These are phyloP conservation scores for Micrasema longulum DNA, from an alignment of 1,140 invertebrate genomes.

Conservation along the genomic window DNA sequence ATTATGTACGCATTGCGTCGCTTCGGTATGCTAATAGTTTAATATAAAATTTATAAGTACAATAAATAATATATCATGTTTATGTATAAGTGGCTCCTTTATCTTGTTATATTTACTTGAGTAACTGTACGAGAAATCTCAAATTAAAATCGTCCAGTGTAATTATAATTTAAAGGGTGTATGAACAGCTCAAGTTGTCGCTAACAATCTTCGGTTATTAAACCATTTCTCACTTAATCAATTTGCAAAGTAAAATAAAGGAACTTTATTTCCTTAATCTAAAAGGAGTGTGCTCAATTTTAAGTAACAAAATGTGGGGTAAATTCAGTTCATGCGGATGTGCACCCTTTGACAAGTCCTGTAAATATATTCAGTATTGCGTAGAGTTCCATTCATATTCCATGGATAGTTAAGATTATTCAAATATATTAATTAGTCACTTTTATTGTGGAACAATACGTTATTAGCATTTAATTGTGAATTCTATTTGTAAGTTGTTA, in stretches of 20 bases:
- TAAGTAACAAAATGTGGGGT: slow-evolving; percentile 15
- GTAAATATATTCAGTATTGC: slow-evolving; percentile 43
- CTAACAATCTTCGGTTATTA: no score
- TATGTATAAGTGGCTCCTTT: slow-evolving; percentile 26
- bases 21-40: no score
- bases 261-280: background rate
- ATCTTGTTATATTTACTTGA: slow-evolving; percentile 7
- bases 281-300: slow-evolving; percentile 25
- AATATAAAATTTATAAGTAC: slow-evolving; percentile 12
- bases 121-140: slow-evolving; percentile 4
- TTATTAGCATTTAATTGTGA: slow-evolving; percentile 38
- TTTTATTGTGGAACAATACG: slow-evolving; percentile 45
- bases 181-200: background rate
- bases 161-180: slow-evolving; percentile 24
- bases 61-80: slow-evolving; percentile 13
- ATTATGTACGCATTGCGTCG: background rate
- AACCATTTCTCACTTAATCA: background rate
- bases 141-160: slow-evolving; percentile 10
- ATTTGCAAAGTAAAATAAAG: background rate
- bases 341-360: slow-evolving; percentile 26
- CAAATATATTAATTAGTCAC: slow-evolving; percentile 37
- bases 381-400: slow-evolving; percentile 33
- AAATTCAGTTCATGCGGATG: background rate
- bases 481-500: slow-evolving; percentile 33
- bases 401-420: slow-evolving; percentile 37